phyloP scores from a whole-genome alignment of 2,888 invertebrate species.

The Nephrotoma flavescens region DNA sequence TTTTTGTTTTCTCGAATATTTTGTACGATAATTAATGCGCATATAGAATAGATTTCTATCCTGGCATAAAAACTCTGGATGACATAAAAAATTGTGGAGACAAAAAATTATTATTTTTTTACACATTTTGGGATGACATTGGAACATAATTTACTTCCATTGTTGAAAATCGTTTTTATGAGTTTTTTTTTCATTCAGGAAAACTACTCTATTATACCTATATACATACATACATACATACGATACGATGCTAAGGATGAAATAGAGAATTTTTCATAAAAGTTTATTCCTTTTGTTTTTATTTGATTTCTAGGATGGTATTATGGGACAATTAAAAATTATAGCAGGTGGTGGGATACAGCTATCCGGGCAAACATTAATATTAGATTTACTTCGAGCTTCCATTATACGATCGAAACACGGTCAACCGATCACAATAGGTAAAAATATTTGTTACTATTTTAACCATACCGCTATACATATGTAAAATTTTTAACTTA shows the following conservation, averaged over 20 bases:
- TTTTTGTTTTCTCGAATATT: background rate
- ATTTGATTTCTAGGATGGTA: background rate
- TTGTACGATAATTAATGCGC: background rate
- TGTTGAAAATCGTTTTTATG: background rate
- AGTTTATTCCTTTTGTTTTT: background rate
- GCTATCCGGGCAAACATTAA: slow-evolving; percentile 72
- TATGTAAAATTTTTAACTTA: background rate
- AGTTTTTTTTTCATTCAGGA: background rate
- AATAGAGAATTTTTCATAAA: background rate
- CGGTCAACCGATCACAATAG: slow-evolving; percentile 60
- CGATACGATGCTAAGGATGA: background rate
- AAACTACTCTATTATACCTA: background rate
- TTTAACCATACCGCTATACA: too few species aligned
- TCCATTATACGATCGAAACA: slow-evolving; percentile 71
- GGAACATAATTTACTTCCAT: background rate
- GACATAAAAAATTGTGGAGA: background rate
- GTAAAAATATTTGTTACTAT: slow-evolving; percentile 15
- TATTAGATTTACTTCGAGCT: slow-evolving; percentile 72
- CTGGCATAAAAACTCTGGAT: background rate
- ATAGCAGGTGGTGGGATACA: slow-evolving; percentile 75
- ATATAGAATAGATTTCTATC: background rate
- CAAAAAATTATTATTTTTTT: background rate
- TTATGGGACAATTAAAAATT: slow-evolving; percentile 77
- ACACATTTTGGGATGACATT: background rate
- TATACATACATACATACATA: background rate